Conservation (phyloP, 2,888 invertebrate genomes). For the Furcula furcula region DNA sequence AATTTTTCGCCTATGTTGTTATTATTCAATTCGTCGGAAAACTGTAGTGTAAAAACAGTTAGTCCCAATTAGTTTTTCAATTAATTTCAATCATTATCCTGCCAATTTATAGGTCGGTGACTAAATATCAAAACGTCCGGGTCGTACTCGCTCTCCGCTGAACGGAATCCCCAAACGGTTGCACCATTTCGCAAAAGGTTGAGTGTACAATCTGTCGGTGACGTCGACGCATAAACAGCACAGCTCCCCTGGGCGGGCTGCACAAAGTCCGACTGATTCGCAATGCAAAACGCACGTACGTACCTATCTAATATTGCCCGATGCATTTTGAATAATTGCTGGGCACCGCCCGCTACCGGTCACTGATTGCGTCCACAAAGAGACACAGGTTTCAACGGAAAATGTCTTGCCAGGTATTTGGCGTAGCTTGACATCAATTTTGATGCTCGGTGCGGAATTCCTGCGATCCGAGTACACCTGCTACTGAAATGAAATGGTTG, state of each 20-base stretch:
- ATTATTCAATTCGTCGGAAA: no score
- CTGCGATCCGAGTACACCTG: background rate
- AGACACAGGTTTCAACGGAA: slow-evolving; percentile 56
- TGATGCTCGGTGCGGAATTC: background rate
- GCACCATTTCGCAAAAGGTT: slow-evolving; percentile 65
- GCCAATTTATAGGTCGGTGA: no score
- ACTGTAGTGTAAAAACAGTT: no score
- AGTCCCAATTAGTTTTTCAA: no score
- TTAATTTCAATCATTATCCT: no score
- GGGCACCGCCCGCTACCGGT: slow-evolving; percentile 41
- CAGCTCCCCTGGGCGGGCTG: slow-evolving; percentile 55
- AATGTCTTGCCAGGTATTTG: slow-evolving; percentile 67
- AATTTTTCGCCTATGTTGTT: no score
- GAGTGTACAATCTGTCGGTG: slow-evolving; percentile 59
- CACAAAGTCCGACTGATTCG: slow-evolving; percentile 76
- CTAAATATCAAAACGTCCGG: no score
- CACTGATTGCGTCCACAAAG: slow-evolving; percentile 70
- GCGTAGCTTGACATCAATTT: slow-evolving; percentile 7
- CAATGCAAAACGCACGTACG: slow-evolving; percentile 74
- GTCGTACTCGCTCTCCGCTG: no score
- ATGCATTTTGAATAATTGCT: slow-evolving; percentile 81
- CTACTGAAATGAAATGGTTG: no score
- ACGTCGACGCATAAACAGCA: slow-evolving; percentile 61
- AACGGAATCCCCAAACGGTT: slow-evolving; percentile 50
- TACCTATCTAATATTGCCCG: slow-evolving; percentile 78